phyloP scores from a whole-genome alignment of 37 sponge, comb jelly and placozoan species.

The Beroe forskalii region DNA sequence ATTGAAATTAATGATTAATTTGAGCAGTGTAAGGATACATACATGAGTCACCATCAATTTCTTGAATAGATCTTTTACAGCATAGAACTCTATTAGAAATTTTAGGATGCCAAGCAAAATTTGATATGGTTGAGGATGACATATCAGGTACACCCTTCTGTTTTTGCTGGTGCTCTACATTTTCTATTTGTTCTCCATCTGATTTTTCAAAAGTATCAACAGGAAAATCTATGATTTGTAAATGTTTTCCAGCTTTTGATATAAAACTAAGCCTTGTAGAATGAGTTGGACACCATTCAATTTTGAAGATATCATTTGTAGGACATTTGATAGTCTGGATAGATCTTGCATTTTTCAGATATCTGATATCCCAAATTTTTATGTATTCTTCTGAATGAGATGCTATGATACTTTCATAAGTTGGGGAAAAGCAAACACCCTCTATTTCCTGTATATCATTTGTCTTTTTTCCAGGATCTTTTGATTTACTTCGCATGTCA shows the following conservation, averaged over 20 bases:
- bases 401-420: conserved; percentile 22
- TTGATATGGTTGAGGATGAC: not conserved
- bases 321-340: conserved; percentile 21
- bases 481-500: conserved; percentile 36
- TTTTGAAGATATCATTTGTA: conserved; percentile 16
- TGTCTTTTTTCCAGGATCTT: not conserved
- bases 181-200: conserved; percentile 3
- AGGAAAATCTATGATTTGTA: conserved; percentile 48
- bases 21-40: no score
- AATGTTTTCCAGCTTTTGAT: conserved; percentile 32
- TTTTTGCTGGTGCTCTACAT: conserved; percentile 26
- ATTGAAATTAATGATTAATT: no score
- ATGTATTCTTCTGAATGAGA: conserved; percentile 59
- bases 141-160: conserved; percentile 47
- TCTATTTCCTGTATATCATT: conserved; percentile 57
- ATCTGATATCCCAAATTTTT: conserved; percentile 52
- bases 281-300: conserved; percentile 52
- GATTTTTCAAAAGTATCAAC: conserved; percentile 43
- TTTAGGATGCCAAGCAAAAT: conserved; percentile 50
- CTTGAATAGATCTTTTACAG: conserved; percentile 18
- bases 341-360: conserved; percentile 12
- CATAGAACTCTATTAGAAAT: conserved; percentile 6
- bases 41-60: not conserved
- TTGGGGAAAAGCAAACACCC: conserved; percentile 56
- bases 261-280: conserved; percentile 22